Evolutionary conservation across 2,888 invertebrate species (phyloP).

Genomic region (Ptychoptera albimana): DNA sequence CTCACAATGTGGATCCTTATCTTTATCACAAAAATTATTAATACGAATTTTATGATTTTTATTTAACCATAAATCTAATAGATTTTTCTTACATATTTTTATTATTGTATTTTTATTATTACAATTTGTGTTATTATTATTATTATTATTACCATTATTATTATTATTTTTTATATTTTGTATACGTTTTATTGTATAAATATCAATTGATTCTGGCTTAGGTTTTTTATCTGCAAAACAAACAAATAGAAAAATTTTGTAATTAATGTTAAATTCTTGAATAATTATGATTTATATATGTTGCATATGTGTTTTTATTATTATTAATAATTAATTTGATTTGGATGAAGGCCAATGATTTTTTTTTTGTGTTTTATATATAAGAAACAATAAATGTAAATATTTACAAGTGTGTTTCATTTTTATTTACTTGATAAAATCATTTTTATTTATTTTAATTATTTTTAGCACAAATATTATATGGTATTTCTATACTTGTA

Average conservation of each 20-base stretch:
- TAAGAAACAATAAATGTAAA: no score
- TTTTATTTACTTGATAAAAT: no score
- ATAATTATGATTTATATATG: neutral
- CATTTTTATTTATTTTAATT: no score
- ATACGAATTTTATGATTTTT: slow-evolving; percentile 50
- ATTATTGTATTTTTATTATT: slow-evolving; percentile 27
- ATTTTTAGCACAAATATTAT: no score
- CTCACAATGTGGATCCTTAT: slow-evolving; percentile 47
- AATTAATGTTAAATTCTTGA: neutral
- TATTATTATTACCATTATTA: slow-evolving; percentile 37
- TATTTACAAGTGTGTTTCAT: no score
- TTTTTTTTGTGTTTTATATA: no score
- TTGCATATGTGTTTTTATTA: no score
- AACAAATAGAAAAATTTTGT: slow-evolving; percentile 10
- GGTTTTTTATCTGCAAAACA: slow-evolving; percentile 49
- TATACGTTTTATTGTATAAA: slow-evolving; percentile 40
- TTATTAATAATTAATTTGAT: no score
- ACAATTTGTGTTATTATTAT: slow-evolving; percentile 21
- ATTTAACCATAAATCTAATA: slow-evolving; percentile 48
- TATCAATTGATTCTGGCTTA: slow-evolving; percentile 52
- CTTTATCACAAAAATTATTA: slow-evolving; percentile 56
- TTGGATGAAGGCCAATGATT: no score
- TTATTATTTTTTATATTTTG: slow-evolving; percentile 31
- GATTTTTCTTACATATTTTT: slow-evolving; percentile 42
- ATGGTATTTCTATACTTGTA: no score